phyloP scores from a whole-genome alignment of 2,888 invertebrate genomes.

The Pseudanteris insignis region DNA sequence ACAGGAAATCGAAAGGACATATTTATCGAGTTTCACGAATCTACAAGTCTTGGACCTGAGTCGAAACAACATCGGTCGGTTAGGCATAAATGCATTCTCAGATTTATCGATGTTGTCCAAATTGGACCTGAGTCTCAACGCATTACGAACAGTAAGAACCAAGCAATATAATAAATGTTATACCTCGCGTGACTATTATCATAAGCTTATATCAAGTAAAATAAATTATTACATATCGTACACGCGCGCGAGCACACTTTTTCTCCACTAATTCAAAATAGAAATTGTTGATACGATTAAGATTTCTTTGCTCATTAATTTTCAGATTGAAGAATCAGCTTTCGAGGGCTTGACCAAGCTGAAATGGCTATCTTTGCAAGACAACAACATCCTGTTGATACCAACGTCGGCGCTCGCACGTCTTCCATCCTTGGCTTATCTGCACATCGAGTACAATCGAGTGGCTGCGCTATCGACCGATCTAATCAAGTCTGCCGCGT shows the following conservation, averaged over 20 bases:
- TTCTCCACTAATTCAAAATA: too few species aligned
- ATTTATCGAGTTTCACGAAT: slow-evolving; percentile 74
- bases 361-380: slow-evolving; percentile 80
- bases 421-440: slow-evolving; percentile 76
- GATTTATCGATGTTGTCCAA: slow-evolving; percentile 76
- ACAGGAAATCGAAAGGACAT: slow-evolving; percentile 80
- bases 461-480: slow-evolving; percentile 86
- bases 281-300: too few species aligned
- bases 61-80: slow-evolving; percentile 83
- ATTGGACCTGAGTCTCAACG: slow-evolving; percentile 86
- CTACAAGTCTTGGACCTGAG: slow-evolving; percentile 83
- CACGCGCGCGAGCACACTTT: too few species aligned
- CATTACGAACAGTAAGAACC: slow-evolving; percentile 83
- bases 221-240: background rate
- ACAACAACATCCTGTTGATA: slow-evolving; percentile 87
- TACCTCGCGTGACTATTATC: background rate
- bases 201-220: background rate
- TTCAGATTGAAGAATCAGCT: slow-evolving; percentile 86
- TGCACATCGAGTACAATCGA: slow-evolving; percentile 86
- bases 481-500: slow-evolving; percentile 78
- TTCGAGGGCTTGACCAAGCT: slow-evolving; percentile 83
- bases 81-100: slow-evolving; percentile 83
- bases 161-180: too few species aligned
- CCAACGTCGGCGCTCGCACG: slow-evolving; percentile 85
- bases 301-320: too few species aligned